phyloP scores from a whole-genome alignment of 2,113 vertebrate genomes.

The Sterrhoptilus dennistouni region DNA sequence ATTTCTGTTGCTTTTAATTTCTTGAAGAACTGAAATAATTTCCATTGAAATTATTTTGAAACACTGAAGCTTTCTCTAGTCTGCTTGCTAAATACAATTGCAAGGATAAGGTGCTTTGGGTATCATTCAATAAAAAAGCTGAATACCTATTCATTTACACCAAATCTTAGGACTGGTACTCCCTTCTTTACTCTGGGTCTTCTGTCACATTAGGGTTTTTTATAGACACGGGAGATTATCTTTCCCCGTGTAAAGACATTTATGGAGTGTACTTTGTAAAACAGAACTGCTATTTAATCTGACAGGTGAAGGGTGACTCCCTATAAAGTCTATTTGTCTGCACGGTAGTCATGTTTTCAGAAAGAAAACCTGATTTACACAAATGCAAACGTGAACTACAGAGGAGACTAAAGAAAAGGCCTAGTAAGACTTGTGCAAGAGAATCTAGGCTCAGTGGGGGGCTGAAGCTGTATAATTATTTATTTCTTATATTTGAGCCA shows the following conservation, averaged over 20 bases:
- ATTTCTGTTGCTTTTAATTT: slow-evolving; percentile 19
- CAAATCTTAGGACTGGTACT: neutral
- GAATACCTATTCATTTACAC: neutral
- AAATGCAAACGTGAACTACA: neutral
- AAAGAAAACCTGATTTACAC: neutral
- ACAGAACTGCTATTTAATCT: neutral
- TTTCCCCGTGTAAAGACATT: neutral
- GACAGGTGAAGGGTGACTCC: neutral
- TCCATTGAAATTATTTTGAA: neutral
- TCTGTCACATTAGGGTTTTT: neutral
- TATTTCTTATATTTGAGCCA: neutral
- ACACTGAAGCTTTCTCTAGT: neutral
- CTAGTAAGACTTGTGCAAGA: neutral
- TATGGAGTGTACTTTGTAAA: neutral
- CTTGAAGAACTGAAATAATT: neutral
- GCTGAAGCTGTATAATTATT: neutral
- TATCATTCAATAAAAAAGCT: neutral
- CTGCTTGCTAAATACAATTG: neutral
- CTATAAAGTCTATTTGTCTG: neutral
- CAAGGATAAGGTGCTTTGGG: neutral
- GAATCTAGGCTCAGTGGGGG: neutral
- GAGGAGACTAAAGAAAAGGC: neutral
- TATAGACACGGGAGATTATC: neutral
- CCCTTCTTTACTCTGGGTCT: neutral
- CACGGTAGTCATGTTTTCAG: neutral